phyloP scores from a whole-genome alignment of 2,113 vertebrate genomes.

The Cranoglanis bouderius region DNA sequence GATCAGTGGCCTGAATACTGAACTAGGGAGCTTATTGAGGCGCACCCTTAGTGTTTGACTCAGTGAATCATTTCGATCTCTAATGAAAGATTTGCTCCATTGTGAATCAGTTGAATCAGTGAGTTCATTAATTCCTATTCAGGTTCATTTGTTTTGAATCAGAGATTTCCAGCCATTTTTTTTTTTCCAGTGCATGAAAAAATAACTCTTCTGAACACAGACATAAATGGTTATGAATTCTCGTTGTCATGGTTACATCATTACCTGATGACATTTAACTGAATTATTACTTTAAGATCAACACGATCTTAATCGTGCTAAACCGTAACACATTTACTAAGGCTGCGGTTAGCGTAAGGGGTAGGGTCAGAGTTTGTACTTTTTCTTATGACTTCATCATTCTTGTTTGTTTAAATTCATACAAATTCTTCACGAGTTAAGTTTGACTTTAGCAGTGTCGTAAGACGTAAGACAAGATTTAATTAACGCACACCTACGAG shows the following conservation, averaged over 20 bases:
- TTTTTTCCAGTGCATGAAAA: background rate
- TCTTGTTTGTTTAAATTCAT: background rate
- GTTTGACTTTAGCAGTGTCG: background rate
- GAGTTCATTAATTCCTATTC: background rate
- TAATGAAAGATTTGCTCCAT: background rate
- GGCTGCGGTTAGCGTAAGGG: background rate
- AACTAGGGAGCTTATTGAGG: too few relatives aligned
- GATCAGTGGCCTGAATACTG: too few relatives aligned
- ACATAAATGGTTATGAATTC: background rate
- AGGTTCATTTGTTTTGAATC: background rate
- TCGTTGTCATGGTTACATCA: background rate
- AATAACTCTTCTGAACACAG: background rate
- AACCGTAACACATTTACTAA: background rate
- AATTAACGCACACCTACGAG: conserved; percentile 12
- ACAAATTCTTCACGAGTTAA: background rate
- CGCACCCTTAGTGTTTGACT: background rate
- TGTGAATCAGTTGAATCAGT: background rate
- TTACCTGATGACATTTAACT: background rate
- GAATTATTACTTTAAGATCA: background rate
- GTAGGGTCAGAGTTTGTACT: background rate
- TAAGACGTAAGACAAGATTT: background rate
- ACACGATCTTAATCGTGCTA: background rate
- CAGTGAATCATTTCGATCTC: background rate
- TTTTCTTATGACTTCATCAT: background rate
- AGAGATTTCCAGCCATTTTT: background rate